Conservation (phyloP, 1,140 invertebrate genomes). For the Calosoma granatense region DNA sequence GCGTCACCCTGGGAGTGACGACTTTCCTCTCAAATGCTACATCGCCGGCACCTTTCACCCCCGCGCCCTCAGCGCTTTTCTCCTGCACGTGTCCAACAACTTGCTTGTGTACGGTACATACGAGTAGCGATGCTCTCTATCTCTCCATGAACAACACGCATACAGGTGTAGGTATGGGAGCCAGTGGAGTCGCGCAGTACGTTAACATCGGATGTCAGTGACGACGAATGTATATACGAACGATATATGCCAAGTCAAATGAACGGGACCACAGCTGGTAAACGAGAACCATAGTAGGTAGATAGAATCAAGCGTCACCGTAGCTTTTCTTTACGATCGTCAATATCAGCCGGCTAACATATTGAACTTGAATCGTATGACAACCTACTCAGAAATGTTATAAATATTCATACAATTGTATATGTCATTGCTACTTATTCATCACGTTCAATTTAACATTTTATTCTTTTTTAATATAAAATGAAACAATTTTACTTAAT, state of each 20-base stretch:
- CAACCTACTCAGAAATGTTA: too few relatives aligned
- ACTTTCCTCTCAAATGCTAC: background rate
- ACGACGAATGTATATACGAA: background rate
- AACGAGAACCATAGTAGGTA: background rate
- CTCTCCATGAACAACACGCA: background rate
- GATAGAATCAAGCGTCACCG: background rate
- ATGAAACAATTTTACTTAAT: too few relatives aligned
- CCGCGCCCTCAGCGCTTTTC: background rate
- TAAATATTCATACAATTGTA: too few relatives aligned
- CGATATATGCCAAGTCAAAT: background rate
- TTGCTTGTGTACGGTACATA: background rate
- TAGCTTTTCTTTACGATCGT: background rate
- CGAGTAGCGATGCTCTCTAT: background rate
- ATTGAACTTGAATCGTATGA: background rate
- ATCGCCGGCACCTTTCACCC: background rate
- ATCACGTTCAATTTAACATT: too few relatives aligned
- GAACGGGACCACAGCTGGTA: slow-evolving; percentile 7
- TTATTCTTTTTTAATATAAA: too few relatives aligned
- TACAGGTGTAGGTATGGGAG: background rate
- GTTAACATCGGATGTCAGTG: too few relatives aligned
- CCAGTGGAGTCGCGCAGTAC: too few relatives aligned
- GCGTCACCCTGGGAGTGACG: background rate
- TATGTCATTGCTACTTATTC: too few relatives aligned
- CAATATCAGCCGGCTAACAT: background rate
- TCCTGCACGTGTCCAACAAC: background rate